Evolutionary conservation across 1,140 invertebrate species (phyloP).

Genomic region (Drosophila watanabei): DNA sequence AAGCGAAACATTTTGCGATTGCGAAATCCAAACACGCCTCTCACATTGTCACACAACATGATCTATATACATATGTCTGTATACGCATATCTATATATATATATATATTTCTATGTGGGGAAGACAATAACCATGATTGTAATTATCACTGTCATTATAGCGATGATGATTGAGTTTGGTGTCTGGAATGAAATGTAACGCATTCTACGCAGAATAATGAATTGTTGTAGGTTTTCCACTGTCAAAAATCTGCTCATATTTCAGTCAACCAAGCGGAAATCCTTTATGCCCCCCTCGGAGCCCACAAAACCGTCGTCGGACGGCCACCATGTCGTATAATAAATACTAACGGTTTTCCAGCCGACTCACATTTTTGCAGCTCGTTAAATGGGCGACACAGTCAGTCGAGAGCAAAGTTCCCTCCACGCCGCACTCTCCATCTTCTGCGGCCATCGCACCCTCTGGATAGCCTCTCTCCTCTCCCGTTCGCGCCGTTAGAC

Average conservation of each 20-base stretch:
- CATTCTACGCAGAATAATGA: constrained; percentile 70
- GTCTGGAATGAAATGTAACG: constrained; percentile 59
- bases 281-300: constrained; percentile 55
- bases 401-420: constrained; percentile 51
- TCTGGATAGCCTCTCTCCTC: constrained; percentile 16
- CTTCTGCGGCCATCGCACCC: constrained; percentile 1
- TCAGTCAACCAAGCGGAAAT: constrained; percentile 81
- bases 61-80: constrained; percentile 56
- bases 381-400: constrained; percentile 75
- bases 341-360: constrained; percentile 48
- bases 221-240: constrained; percentile 48
- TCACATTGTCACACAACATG: constrained; percentile 66
- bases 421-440: neutral
- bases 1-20: constrained; percentile 67
- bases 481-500: constrained; percentile 41
- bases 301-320: neutral
- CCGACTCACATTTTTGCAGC: constrained; percentile 70
- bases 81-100: neutral
- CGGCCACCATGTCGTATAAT: constrained; percentile 15
- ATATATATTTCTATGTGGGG: constrained; percentile 3
- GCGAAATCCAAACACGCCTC: constrained; percentile 78
- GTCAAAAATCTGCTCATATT: constrained; percentile 79
- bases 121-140: constrained; percentile 42
- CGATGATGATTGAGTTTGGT: constrained; percentile 54
- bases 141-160: constrained; percentile 67